Percentiles rank a stretch among this genome's conserved stretches.
Conservation (phyloP, 2,113 vertebrate genomes). For the Aix galericulata region DNA sequence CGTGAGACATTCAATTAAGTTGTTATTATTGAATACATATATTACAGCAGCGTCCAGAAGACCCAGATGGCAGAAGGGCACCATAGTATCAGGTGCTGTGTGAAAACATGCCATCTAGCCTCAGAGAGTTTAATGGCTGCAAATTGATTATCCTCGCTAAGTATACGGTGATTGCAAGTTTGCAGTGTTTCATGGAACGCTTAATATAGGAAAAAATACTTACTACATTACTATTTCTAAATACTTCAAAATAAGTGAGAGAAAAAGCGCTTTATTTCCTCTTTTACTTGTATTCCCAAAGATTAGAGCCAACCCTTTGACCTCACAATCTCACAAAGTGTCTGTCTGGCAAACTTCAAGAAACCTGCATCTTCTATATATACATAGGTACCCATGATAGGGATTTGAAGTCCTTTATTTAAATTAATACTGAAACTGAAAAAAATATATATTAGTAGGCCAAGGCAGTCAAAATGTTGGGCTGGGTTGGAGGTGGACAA, state of each 20-base stretch:
- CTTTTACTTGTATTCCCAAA: conserved; percentile 17
- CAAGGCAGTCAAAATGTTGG: not conserved
- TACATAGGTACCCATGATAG: not conserved
- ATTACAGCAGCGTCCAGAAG: not conserved
- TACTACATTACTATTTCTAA: not conserved
- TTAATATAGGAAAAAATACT: not conserved
- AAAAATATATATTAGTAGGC: not conserved
- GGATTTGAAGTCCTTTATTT: not conserved
- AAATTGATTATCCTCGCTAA: not conserved
- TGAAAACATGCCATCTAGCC: not conserved
- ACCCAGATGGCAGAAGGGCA: conserved; percentile 9
- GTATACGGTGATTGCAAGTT: not conserved
- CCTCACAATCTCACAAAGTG: not conserved
- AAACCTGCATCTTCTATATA: not conserved
- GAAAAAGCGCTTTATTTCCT: not conserved
- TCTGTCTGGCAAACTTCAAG: conserved; percentile 6
- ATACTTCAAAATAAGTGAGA: not conserved
- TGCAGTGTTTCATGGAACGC: not conserved
- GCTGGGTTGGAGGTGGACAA: conserved; percentile 11
- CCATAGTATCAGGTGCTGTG: not conserved
- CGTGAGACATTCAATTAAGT: not conserved
- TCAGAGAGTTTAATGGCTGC: not conserved
- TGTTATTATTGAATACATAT: not conserved
- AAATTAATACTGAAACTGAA: not conserved
- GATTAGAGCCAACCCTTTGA: not conserved